Evolutionary conservation across 2,113 vertebrate genomes (phyloP).

Genomic region (Neolamprologus devosi): DNA sequence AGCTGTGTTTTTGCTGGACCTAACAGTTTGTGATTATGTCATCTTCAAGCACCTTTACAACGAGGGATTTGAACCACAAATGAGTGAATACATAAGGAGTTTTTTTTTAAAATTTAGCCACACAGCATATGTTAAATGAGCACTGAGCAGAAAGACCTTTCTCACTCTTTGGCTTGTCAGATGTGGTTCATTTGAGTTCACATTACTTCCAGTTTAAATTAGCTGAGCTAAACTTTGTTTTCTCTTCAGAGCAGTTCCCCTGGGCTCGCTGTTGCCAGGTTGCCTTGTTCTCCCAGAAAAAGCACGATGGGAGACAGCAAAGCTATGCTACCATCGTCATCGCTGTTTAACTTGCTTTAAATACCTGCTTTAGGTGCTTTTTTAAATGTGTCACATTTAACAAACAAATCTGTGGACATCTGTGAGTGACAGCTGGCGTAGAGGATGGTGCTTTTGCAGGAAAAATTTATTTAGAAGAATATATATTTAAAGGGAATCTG

Average conservation of each 20-base stretch:
- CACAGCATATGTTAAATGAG: neutral
- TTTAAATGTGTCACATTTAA: neutral
- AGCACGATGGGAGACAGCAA: neutral
- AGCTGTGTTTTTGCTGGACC: slow-evolving; percentile 30
- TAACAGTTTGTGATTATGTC: slow-evolving; percentile 20
- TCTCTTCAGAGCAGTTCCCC: slow-evolving; percentile 30
- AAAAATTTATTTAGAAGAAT: neutral
- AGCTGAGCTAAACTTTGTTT: slow-evolving; percentile 39
- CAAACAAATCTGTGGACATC: slow-evolving; percentile 6
- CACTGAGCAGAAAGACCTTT: neutral
- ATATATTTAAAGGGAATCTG: slow-evolving; percentile 9
- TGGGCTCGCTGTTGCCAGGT: slow-evolving; percentile 24
- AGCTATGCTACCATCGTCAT: slow-evolving; percentile 12
- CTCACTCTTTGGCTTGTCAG: neutral
- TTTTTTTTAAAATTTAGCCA: neutral
- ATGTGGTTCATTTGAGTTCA: slow-evolving; percentile 35
- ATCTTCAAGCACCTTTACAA: slow-evolving; percentile 4
- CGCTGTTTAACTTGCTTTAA: neutral
- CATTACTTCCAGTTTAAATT: slow-evolving; percentile 27
- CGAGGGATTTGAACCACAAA: neutral
- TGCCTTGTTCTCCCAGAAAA: slow-evolving; percentile 8
- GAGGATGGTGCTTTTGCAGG: neutral
- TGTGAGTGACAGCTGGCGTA: neutral
- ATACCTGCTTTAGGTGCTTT: neutral
- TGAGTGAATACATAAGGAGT: neutral